phyloP scores from a whole-genome alignment of 37 sponge, comb jelly and placozoan species.

The Beroe forskalii region DNA sequence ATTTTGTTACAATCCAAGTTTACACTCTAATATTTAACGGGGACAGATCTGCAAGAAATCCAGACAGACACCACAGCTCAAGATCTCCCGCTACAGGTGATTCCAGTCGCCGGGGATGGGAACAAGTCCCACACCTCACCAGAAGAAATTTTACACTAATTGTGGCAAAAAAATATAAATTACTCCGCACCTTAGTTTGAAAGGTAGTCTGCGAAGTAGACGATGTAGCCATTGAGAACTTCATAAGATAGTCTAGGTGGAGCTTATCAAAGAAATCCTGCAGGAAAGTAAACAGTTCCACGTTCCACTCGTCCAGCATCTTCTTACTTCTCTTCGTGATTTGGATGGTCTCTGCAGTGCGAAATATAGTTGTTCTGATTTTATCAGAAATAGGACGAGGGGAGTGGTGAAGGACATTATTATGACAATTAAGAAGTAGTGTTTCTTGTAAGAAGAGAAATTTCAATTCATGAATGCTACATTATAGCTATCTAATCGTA shows the following conservation, averaged over 20 bases:
- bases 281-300: not conserved
- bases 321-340: not conserved
- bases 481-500: not conserved
- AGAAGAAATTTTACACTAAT: no score
- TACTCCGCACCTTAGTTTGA: no score
- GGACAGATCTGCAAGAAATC: no score
- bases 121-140: no score
- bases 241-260: not conserved
- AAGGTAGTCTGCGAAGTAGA: no score
- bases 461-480: not conserved
- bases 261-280: not conserved
- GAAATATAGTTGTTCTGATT: not conserved
- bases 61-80: no score
- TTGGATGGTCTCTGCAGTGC: not conserved
- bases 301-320: not conserved
- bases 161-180: no score
- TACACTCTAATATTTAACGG: no score
- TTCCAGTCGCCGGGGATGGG: no score
- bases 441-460: not conserved
- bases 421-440: not conserved
- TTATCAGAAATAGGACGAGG: conserved; percentile 9
- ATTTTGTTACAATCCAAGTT: no score
- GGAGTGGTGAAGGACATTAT: not conserved
- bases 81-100: no score
- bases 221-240: no score